These are phyloP conservation scores for Tridacna gigas DNA, from an alignment of 2,888 invertebrate species.

Conservation along the genomic window DNA sequence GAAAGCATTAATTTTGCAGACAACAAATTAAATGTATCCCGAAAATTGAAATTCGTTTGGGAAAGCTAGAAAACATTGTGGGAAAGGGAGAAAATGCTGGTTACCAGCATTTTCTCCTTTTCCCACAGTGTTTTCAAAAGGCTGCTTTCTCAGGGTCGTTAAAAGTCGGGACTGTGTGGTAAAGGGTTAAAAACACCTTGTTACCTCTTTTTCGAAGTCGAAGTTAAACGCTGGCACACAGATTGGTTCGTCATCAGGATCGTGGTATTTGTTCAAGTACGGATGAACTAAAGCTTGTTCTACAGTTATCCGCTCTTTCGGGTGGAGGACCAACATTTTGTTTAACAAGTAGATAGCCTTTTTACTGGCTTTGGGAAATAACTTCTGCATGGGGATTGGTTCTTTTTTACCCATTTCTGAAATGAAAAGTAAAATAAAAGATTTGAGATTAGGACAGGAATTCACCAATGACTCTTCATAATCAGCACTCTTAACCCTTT, in stretches of 20 bases:
- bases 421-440: background rate
- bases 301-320: conserved; percentile 84
- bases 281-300: conserved; percentile 85
- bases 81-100: no score
- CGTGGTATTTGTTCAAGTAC: conserved; percentile 85
- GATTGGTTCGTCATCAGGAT: conserved; percentile 85
- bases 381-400: conserved; percentile 81
- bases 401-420: conserved; percentile 75
- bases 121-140: no score
- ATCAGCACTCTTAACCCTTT: background rate
- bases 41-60: no score
- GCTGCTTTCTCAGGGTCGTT: no score
- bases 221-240: conserved; percentile 83
- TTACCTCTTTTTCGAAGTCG: conserved; percentile 83
- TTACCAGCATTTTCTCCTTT: no score
- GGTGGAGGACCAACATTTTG: conserved; percentile 84
- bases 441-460: no score
- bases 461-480: background rate
- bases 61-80: no score
- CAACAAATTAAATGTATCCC: no score
- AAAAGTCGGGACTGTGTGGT: no score
- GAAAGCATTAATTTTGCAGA: no score
- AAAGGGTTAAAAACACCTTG: background rate
- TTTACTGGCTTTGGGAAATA: conserved; percentile 84
- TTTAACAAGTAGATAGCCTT: conserved; percentile 83